Base-by-base conservation (phyloP, 2,888 invertebrate species). In the Heliconius aoede region DNA sequence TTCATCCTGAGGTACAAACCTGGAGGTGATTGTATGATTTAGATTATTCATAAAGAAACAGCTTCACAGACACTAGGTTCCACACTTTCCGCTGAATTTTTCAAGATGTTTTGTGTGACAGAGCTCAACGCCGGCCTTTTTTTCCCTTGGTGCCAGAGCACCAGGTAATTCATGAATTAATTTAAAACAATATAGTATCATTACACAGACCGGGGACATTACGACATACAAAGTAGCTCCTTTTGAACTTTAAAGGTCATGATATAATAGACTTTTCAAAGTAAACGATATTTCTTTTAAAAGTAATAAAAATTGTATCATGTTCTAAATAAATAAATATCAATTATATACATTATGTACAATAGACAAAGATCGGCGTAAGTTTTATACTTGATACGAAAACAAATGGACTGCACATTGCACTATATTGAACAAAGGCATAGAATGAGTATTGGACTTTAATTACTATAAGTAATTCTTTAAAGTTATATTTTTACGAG, bases 181-280 rank as follows among this genome's bases (percentile, higher is more conserved):
- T 65, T 36, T 65, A 36, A 24, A 36, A 24, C 36, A 7, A 24
- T 58, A 58, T 24, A 15, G 24, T 65, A 65, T 65, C 24, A 36
- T 65, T 24, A 65, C 36, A 8, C 24, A 65, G 15, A 36, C 24
- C 24, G 3, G 36, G 36, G 24, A 5, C n/a, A 8, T 64, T 64
- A 64, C 32, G 32, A n/a, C 32, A 64, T n/a, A 32, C 32, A 62
- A 30, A 62, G 30, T 18, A 62, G 62, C 32, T 62, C 15, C 26
- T 62, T n/a, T 21, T 62, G 30, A 32, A 32, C 62, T 64, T 64
- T 64, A 32, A 64, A 62, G 62, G 62, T 32, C 62, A 32, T 32
- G 13, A n/a, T 64, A 32, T 64, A 21, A n/a, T n/a, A 64, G n/a
- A n/a, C 2, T 32, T 32, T 64, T n/a, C 32, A 64, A 32, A n/a